A percentile compares a stretch with the other conserved stretches of the same genome.
Conservation (phyloP, 2,113 vertebrate genomes). For the Casuarius casuarius region DNA sequence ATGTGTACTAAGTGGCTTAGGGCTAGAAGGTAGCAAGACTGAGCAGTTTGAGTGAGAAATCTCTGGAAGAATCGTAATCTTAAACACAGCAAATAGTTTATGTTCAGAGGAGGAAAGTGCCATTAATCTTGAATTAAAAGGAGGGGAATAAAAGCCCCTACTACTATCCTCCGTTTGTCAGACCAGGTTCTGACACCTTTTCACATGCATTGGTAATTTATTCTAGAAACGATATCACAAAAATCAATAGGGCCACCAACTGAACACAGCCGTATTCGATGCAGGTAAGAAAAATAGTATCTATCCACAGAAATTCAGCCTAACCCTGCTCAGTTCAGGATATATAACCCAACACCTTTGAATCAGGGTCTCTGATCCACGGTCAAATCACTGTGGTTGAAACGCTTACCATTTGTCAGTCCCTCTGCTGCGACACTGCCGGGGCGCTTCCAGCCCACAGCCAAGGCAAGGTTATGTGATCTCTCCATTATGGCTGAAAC, state of each 20-base stretch:
- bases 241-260: background rate
- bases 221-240: background rate
- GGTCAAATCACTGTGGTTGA: background rate
- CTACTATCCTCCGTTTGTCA: background rate
- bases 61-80: background rate
- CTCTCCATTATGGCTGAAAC: background rate
- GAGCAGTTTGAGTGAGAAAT: background rate
- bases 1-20: background rate
- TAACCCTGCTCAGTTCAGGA: background rate
- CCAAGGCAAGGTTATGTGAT: background rate
- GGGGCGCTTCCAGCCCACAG: background rate
- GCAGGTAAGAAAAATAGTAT: background rate
- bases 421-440: background rate
- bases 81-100: background rate
- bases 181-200: background rate
- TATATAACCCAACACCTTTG: background rate
- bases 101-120: background rate
- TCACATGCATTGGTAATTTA: background rate
- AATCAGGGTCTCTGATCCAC: background rate
- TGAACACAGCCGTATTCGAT: background rate
- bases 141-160: background rate
- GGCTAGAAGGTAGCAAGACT: background rate
- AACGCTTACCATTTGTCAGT: background rate
- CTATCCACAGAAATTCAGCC: background rate
- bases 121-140: background rate